A percentile compares a stretch with the other conserved stretches of the same genome.
Conservation (phyloP, 2,888 invertebrate genomes). For the Agonopterix heracliana region DNA sequence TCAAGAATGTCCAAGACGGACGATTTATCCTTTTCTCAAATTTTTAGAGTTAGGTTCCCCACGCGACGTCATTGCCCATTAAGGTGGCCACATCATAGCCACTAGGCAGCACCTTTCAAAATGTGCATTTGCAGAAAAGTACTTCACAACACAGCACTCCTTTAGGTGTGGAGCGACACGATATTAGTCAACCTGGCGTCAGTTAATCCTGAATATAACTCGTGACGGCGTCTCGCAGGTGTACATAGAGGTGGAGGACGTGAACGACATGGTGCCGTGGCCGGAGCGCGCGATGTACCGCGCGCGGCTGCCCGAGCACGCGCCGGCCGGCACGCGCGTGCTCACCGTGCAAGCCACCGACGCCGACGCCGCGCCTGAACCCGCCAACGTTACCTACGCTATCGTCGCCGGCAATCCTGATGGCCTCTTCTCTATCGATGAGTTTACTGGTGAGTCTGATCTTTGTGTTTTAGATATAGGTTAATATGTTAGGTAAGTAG, state of each 20-base stretch:
- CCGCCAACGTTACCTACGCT: constrained; percentile 81
- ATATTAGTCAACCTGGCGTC: too few relatives aligned
- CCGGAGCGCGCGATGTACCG: constrained; percentile 91
- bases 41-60: too few relatives aligned
- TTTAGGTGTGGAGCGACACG: too few relatives aligned
- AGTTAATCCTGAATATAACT: background rate
- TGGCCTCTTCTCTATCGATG: constrained; percentile 92
- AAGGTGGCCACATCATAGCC: too few relatives aligned
- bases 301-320: constrained; percentile 87
- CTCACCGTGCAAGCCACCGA: constrained; percentile 86
- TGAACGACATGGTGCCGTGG: constrained; percentile 96
- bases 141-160: too few relatives aligned
- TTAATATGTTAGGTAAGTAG: too few relatives aligned
- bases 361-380: constrained; percentile 84
- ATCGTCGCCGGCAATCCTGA: constrained; percentile 95
- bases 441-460: constrained; percentile 82
- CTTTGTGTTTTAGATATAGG: too few relatives aligned
- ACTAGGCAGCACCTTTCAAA: too few relatives aligned
- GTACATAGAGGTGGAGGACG: constrained; percentile 85
- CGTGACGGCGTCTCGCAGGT: constrained; percentile 31
- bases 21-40: too few relatives aligned
- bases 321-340: constrained; percentile 81
- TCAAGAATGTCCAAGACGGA: too few relatives aligned
- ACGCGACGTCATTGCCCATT: too few relatives aligned
- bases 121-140: too few relatives aligned